Base-by-base conservation (phyloP, 2,797 vertebrate genomes). In the Gephyroberyx darwinii region DNA sequence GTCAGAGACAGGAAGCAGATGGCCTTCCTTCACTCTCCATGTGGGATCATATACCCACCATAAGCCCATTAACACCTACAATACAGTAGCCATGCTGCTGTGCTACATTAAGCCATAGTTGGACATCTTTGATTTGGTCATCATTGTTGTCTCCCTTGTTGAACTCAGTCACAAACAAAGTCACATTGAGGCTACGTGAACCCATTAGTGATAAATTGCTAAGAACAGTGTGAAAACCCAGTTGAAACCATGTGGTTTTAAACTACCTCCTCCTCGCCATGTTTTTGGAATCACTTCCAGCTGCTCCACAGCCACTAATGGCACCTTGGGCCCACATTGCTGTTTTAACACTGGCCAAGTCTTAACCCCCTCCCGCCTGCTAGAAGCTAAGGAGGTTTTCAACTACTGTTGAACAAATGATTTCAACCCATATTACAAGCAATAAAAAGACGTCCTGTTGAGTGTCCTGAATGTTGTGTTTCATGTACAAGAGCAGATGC, bases 281-380 rank as follows among this genome's bases (percentile, higher is more conserved):
- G 91, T 93, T 92, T 90, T 90, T 88, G 88, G 90, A 93, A 93
- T 93, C 92, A 92, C 86, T 94, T 93, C 93, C 93, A 94, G 92
- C 93, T 94, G 93, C 90, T 92, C 84, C 87, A 80, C 78, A 82
- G 92, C 92, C 92, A 88, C 92, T 93, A 93, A 93, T 92, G 92
- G 92, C 91, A 93, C 91, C 90, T 92, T 79, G 86, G 91, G 91
- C 89, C 89, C 86, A 84, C 90, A 84, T 70, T 88, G 90, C 86
- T 89, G 91, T 93, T 92, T 93, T 82, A 94, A 90, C 88, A 71
- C 82, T 39, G 84, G 90, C 91, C 92, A 93, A 92, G 81, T 91
- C 82, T 83, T 85, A 86, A 79, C 78, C 88, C 72, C 88, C 81
- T 88, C 80, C 81, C 74, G 78, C 87, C 89, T 74, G 74, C 86